Base-by-base conservation (phyloP, 2,888 invertebrate species). In the Drepanosiphum platanoidis region DNA sequence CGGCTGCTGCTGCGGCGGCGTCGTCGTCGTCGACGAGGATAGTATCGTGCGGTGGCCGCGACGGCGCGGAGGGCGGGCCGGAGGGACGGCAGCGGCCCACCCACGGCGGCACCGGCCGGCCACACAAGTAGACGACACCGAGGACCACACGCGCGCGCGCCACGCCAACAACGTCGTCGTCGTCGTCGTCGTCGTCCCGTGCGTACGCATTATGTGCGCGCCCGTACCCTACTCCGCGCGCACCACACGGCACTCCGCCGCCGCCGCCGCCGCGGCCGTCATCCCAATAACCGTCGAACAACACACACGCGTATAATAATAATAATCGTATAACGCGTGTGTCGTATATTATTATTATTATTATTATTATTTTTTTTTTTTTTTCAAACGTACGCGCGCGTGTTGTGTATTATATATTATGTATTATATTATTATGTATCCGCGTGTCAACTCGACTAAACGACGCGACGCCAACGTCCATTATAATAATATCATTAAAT, bases 91-190 rank as follows among this genome's bases (percentile, higher is more conserved):
- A 15, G 32, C n/a, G 36, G 83, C 68, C 83, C 83, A 83, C 83
- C 83, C 83, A 83, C 83, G 46, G 75, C 13, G 80, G 70, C 70
- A 70, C 70, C 80, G 70, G 58, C 75, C 18, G 83, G 75, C 83
- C 83, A 83, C 83, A 83, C 83, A 83, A 83, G 83, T 66, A 83
- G 83, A 83, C 83, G 75, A 83, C 83, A 83, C 83, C 66, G 83
- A 34, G 46, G 74, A 74, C 83, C 74, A 74, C 74, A 74, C 74
- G 46, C 74, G 66, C 34, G 64, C 64, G 66, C 83, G 83, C 52
- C 64, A 22, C 30, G 30, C 72, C 72, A 46, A 72, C 42, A 42
- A 7, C 64, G 64, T 7, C 46, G 46, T n/a, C n/a, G n/a, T 5
- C 42, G 42, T 66, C 64, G 46, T 58, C 66, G 34, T 32, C 81